A percentile compares a stretch with the other conserved stretches of the same genome.
These are phyloP conservation scores for Mionectes macconnelli DNA, from an alignment of 2,113 vertebrate species.

Conservation along the genomic window DNA sequence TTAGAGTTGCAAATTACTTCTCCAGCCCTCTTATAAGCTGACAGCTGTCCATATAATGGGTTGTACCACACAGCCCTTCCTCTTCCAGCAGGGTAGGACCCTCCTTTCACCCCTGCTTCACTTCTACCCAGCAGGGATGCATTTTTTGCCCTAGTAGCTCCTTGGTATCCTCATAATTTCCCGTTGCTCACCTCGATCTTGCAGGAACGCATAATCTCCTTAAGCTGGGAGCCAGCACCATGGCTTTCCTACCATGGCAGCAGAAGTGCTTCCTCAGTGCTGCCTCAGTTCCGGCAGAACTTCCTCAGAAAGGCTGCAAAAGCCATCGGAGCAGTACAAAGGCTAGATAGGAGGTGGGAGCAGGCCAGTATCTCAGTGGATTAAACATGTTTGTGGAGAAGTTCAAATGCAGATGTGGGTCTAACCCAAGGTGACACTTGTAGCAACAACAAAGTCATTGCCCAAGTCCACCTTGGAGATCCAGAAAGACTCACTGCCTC, in stretches of 20 bases:
- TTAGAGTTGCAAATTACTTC: not conserved
- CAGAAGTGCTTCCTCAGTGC: too few relatives aligned
- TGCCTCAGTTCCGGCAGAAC: not conserved
- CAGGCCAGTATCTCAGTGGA: not conserved
- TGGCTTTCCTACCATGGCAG: not conserved
- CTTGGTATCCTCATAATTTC: not conserved
- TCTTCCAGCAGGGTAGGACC: not conserved
- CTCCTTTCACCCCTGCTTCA: not conserved
- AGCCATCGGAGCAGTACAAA: not conserved
- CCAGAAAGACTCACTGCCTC: not conserved
- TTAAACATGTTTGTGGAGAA: not conserved
- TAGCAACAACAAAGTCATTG: not conserved
- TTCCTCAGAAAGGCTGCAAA: not conserved
- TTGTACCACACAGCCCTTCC: not conserved
- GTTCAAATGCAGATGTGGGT: not conserved
- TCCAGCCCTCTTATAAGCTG: not conserved
- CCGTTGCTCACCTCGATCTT: not conserved
- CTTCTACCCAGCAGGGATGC: fast-evolving
- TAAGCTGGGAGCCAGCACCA: not conserved
- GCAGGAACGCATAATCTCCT: not conserved
- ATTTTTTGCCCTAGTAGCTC: not conserved
- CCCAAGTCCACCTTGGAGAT: not conserved
- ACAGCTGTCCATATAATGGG: fast-evolving
- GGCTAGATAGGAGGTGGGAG: not conserved
- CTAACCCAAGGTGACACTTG: not conserved